A percentile compares a stretch with the other conserved stretches of the same genome.
Conservation (phyloP, 2,797 vertebrate genomes). For the Kryptolebias ocellatus region DNA sequence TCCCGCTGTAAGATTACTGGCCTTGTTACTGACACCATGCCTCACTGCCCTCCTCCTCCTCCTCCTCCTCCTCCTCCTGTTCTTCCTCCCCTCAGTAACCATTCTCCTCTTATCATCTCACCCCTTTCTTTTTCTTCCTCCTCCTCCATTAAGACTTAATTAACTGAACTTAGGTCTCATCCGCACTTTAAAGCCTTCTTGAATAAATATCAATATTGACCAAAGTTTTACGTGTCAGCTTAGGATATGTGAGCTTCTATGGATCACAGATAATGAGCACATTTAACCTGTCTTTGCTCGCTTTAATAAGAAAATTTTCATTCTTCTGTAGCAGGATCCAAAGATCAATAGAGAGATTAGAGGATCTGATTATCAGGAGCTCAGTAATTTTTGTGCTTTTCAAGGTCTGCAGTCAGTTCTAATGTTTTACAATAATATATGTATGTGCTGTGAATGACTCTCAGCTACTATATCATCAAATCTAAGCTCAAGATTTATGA, state of each 20-base stretch:
- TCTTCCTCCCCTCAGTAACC: constrained; percentile 29
- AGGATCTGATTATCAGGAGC: constrained; percentile 18
- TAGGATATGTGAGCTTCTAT: constrained; percentile 43
- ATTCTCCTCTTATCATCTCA: constrained; percentile 53
- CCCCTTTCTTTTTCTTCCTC: constrained; percentile 27
- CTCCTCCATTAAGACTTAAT: constrained; percentile 67
- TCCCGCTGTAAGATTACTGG: constrained; percentile 66
- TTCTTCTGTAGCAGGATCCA: constrained; percentile 34
- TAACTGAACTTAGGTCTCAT: constrained; percentile 61
- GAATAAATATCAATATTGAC: constrained; percentile 72
- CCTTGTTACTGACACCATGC: constrained; percentile 71
- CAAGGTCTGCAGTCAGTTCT: background rate
- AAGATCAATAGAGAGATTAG: constrained; percentile 40
- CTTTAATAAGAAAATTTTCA: constrained; percentile 27
- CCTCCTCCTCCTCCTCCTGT: constrained; percentile 30
- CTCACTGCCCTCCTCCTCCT: constrained; percentile 49
- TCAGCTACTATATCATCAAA: too few relatives aligned
- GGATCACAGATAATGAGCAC: constrained; percentile 46
- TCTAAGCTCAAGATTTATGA: too few relatives aligned
- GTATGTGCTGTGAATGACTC: too few relatives aligned
- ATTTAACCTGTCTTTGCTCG: constrained; percentile 38
- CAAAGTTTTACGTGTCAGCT: constrained; percentile 56
- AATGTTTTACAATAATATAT: too few relatives aligned
- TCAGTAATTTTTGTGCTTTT: constrained; percentile 2
- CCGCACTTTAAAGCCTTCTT: constrained; percentile 37